Evolutionary conservation across 1,140 invertebrate genomes (phyloP).

Genomic region (Harpegnathos saltator): DNA sequence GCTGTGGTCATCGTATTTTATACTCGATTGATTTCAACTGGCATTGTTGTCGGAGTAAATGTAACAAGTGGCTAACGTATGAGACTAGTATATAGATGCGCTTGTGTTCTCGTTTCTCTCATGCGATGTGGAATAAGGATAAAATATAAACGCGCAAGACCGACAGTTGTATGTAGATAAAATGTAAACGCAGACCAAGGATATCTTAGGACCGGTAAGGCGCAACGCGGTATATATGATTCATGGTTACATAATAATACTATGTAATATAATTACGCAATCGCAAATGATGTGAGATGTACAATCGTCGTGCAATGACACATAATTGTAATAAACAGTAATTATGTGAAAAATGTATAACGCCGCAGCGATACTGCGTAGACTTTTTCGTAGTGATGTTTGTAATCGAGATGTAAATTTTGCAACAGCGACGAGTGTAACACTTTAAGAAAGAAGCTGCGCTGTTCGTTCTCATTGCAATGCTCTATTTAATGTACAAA

Average conservation of each 20-base stretch:
- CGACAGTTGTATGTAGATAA: neutral
- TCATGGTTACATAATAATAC: constrained; percentile 12
- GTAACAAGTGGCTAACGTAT: constrained; percentile 25
- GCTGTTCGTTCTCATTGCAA: neutral
- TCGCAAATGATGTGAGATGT: neutral
- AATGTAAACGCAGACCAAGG: neutral
- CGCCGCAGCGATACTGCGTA: neutral
- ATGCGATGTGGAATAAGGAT: constrained; percentile 19
- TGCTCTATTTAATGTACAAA: neutral
- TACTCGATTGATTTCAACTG: constrained; percentile 9
- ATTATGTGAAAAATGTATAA: constrained; percentile 5
- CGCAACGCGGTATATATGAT: neutral
- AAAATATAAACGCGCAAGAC: constrained; percentile 1
- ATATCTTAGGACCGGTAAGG: neutral
- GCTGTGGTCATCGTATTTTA: neutral
- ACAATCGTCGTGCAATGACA: neutral
- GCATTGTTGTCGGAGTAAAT: neutral
- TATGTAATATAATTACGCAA: neutral
- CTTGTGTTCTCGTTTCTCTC: constrained; percentile 18
- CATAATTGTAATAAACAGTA: neutral
- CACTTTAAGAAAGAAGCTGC: neutral
- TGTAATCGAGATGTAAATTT: constrained; percentile 20
- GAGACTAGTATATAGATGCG: constrained; percentile 35
- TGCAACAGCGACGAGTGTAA: neutral
- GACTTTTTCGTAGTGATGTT: neutral